These are phyloP conservation scores for Dicaeum eximium DNA, from an alignment of 2,113 vertebrate genomes.

Conservation along the genomic window DNA sequence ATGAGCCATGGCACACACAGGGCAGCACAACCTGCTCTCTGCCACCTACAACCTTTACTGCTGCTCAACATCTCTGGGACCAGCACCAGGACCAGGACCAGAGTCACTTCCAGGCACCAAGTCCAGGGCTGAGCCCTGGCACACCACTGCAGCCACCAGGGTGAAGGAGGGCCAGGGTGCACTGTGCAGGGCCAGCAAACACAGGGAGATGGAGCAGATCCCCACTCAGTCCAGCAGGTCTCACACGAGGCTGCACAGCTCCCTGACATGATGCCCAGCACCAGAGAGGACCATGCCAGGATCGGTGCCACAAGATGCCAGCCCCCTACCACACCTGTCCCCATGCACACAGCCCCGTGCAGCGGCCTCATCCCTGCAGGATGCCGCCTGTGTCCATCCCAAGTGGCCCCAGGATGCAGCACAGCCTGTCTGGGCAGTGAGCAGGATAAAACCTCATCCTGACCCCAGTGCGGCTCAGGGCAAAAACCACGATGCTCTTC, in stretches of 20 bases:
- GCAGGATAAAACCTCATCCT: neutral
- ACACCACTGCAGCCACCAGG: neutral
- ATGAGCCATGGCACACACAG: neutral
- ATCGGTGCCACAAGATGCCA: neutral
- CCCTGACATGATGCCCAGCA: neutral
- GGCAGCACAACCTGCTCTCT: neutral
- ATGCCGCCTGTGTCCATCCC: neutral
- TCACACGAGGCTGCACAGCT: neutral
- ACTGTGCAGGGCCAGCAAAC: neutral
- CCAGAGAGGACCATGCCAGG: neutral
- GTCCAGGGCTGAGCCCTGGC: neutral
- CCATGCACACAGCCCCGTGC: neutral
- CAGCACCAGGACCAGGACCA: neutral
- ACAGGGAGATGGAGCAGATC: neutral
- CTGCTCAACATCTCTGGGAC: neutral
- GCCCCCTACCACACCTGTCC: neutral
- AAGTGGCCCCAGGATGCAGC: neutral
- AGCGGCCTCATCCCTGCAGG: neutral
- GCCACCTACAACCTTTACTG: neutral
- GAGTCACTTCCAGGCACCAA: neutral
- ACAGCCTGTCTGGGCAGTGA: neutral
- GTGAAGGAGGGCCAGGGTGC: fast-evolving
- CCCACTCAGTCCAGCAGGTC: neutral
- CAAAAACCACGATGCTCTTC: neutral
- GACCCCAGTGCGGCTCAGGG: neutral